A percentile compares a stretch with the other conserved stretches of the same genome.
Evolutionary conservation across 2,888 invertebrate species (phyloP).

Genomic region (Parnassius glacialis): DNA sequence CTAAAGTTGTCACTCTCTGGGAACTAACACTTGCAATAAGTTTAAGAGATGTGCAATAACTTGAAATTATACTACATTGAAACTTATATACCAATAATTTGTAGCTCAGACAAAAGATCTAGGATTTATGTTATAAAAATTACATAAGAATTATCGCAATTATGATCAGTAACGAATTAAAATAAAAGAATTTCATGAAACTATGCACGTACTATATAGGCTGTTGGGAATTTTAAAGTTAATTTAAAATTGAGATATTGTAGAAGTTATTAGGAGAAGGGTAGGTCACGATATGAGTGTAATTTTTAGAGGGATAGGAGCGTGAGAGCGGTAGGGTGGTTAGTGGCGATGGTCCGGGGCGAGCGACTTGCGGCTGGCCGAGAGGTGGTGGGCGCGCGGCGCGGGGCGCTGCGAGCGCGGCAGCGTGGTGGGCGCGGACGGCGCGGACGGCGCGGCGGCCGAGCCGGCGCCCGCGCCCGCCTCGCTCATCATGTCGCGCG

Average conservation of each 20-base stretch:
- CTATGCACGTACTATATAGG: too few species aligned
- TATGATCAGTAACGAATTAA: too few species aligned
- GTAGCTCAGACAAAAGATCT: neutral
- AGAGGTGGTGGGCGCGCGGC: slow-evolving; percentile 70
- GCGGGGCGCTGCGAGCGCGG: slow-evolving; percentile 72
- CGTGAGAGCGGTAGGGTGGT: slow-evolving; percentile 29
- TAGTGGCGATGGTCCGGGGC: slow-evolving; percentile 76
- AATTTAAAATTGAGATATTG: neutral
- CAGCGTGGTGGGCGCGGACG: slow-evolving; percentile 64
- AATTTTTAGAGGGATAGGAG: too few species aligned
- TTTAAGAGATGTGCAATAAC: neutral
- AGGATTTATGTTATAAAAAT: neutral
- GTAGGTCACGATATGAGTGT: slow-evolving; percentile 4
- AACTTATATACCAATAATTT: neutral
- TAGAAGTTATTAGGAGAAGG: neutral
- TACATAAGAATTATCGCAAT: too few species aligned
- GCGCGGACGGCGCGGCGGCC: slow-evolving; percentile 40
- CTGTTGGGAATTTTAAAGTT: too few species aligned
- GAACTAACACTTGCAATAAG: slow-evolving; percentile 6
- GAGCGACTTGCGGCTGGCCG: slow-evolving; percentile 79
- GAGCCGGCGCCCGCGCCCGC: slow-evolving; percentile 47
- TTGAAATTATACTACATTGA: neutral
- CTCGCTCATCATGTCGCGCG: slow-evolving; percentile 90
- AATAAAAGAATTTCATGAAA: too few species aligned
- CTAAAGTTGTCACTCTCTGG: neutral